phyloP scores from a whole-genome alignment of 37 sponge, comb jelly and placozoan species.

The Aplysina aerophoba region DNA sequence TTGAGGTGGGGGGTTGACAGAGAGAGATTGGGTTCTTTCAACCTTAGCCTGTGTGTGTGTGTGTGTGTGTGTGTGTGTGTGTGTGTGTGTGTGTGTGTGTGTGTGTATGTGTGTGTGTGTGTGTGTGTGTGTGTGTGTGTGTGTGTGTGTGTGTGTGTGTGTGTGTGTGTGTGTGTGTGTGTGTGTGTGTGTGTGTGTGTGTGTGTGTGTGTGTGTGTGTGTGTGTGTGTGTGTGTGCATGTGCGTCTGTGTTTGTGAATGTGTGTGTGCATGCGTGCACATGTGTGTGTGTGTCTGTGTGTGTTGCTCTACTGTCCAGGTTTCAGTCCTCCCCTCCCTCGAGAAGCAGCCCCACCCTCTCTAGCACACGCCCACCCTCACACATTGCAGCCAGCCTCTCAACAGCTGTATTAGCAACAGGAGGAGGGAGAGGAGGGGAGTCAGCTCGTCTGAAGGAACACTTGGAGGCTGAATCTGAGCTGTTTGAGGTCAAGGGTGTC shows the following conservation, averaged over 20 bases:
- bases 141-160: slow-evolving; percentile 33
- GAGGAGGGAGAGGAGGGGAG: too few species aligned
- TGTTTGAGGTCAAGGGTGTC: too few species aligned
- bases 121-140: slow-evolving; percentile 5
- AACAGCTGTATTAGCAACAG: too few species aligned
- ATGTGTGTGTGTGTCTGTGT: neutral
- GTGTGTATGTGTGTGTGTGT: slow-evolving; percentile 13
- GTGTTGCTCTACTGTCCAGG: neutral
- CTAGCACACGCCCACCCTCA: too few species aligned
- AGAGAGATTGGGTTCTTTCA: too few species aligned
- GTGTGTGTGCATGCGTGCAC: neutral
- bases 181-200: slow-evolving; percentile 36
- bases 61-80: neutral
- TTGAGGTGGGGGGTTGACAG: too few species aligned
- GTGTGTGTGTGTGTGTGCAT: neutral
- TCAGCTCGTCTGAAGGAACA: too few species aligned
- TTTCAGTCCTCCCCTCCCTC: too few species aligned
- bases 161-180: slow-evolving; percentile 35
- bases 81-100: neutral
- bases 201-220: slow-evolving; percentile 33
- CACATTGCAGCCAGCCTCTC: too few species aligned
- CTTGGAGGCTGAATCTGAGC: too few species aligned
- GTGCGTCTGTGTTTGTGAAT: neutral
- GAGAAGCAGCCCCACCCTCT: too few species aligned
- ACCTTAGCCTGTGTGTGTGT: neutral